Conservation (phyloP, 2,888 invertebrate genomes). For the Torymus aiolomorphi region DNA sequence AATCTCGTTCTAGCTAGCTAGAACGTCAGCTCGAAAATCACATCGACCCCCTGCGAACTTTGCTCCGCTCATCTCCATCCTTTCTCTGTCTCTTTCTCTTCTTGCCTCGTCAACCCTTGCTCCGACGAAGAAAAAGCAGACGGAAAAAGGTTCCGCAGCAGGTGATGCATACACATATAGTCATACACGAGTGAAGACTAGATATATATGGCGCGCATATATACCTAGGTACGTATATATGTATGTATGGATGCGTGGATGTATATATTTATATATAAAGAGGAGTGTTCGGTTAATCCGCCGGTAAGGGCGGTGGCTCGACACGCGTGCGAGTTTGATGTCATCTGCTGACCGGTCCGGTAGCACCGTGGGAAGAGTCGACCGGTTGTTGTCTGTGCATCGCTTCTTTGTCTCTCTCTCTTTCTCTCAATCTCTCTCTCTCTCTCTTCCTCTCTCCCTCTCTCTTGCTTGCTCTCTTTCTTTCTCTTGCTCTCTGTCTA, state of each 20-base stretch:
- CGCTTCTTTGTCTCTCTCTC: slow-evolving; percentile 3
- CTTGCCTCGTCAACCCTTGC: slow-evolving; percentile 32
- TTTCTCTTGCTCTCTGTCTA: slow-evolving; percentile 2
- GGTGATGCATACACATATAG: slow-evolving; percentile 32
- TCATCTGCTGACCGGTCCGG: slow-evolving; percentile 71
- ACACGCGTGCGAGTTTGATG: slow-evolving; percentile 65
- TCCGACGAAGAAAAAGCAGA: slow-evolving; percentile 20
- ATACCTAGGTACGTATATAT: neutral
- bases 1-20: neutral
- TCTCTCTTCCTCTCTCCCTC: slow-evolving; percentile 1
- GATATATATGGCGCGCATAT: too few species aligned
- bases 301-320: slow-evolving; percentile 55
- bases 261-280: slow-evolving; percentile 23
- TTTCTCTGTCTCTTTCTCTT: slow-evolving; percentile 17
- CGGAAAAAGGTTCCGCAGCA: slow-evolving; percentile 29
- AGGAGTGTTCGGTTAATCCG: slow-evolving; percentile 59
- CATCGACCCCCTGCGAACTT: slow-evolving; percentile 50
- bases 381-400: slow-evolving; percentile 56
- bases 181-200: too few species aligned
- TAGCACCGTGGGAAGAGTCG: slow-evolving; percentile 72
- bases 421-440: slow-evolving; percentile 3
- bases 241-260: neutral
- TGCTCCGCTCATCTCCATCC: slow-evolving; percentile 25
- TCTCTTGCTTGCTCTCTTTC: slow-evolving; percentile 6
- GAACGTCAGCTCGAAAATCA: slow-evolving; percentile 42